Evolutionary conservation across 2,888 invertebrate genomes (phyloP).

Genomic region (Clepsis dumicolana): DNA sequence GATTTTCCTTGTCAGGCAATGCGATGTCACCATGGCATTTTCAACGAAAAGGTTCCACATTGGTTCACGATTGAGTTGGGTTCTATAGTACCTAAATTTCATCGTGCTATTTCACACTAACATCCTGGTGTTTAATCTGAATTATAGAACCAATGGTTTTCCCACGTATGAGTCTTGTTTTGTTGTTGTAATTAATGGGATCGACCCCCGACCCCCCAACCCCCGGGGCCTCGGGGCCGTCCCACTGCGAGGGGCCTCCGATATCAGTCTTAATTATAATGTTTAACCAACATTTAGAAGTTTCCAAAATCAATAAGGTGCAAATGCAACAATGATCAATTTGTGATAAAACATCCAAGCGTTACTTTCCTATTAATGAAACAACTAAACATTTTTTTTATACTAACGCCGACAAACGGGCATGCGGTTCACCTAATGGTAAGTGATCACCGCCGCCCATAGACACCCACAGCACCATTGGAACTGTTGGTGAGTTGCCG

Average conservation of each 20-base stretch:
- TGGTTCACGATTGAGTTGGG: no score
- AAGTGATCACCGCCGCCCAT: no score
- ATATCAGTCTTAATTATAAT: not conserved
- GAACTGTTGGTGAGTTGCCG: no score
- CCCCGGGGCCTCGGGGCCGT: not conserved
- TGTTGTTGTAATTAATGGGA: conserved; percentile 13
- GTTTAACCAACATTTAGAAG: not conserved
- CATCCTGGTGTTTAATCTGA: not conserved
- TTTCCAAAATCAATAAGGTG: not conserved
- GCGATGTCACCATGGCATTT: no score
- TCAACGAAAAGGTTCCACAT: no score
- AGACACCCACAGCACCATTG: no score
- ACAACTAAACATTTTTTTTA: no score
- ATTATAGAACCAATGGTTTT: not conserved
- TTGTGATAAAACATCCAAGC: not conserved
- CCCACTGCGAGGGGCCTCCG: not conserved
- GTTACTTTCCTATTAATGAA: no score
- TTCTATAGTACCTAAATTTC: not conserved
- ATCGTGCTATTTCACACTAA: not conserved
- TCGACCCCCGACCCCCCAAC: not conserved
- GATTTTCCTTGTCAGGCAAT: no score
- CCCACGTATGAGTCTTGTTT: not conserved
- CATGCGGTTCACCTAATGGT: no score
- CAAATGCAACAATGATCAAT: not conserved
- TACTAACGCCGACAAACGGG: no score